Evolutionary conservation across 2,113 vertebrate genomes (phyloP).

Genomic region (Equus przewalskii): DNA sequence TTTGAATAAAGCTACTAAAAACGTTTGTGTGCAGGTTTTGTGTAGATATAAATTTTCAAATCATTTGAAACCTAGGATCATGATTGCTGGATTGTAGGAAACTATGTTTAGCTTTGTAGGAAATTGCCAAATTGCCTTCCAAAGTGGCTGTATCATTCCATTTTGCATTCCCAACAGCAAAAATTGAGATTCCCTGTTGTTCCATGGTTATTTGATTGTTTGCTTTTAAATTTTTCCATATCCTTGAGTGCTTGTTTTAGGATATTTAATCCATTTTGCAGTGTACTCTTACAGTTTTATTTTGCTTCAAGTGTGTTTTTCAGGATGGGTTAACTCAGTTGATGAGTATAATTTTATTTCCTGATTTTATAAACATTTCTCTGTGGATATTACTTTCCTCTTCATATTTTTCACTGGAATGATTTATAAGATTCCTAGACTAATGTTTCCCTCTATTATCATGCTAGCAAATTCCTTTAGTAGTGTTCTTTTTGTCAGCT

Average conservation of each 20-base stretch:
- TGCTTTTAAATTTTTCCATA: neutral
- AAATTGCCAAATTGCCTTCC: neutral
- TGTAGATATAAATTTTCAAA: neutral
- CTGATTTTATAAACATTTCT: neutral
- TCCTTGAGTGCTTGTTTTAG: neutral
- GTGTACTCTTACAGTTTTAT: neutral
- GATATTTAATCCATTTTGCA: neutral
- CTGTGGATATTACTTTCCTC: neutral
- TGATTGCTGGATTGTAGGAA: neutral
- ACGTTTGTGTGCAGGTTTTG: neutral
- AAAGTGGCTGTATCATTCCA: neutral
- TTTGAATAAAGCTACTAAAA: neutral
- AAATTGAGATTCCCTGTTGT: neutral
- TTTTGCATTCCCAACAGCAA: neutral
- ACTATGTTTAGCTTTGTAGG: neutral
- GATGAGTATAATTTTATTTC: neutral
- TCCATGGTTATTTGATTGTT: neutral
- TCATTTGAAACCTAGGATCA: neutral
- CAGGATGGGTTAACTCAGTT: neutral
- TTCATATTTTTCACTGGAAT: neutral
- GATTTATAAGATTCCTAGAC: neutral
- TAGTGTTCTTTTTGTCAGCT: neutral
- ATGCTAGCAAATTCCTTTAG: neutral
- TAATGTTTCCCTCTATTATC: neutral
- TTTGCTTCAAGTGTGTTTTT: neutral